Conservation (phyloP, 2,797 vertebrate species). For the Gila robusta region DNA sequence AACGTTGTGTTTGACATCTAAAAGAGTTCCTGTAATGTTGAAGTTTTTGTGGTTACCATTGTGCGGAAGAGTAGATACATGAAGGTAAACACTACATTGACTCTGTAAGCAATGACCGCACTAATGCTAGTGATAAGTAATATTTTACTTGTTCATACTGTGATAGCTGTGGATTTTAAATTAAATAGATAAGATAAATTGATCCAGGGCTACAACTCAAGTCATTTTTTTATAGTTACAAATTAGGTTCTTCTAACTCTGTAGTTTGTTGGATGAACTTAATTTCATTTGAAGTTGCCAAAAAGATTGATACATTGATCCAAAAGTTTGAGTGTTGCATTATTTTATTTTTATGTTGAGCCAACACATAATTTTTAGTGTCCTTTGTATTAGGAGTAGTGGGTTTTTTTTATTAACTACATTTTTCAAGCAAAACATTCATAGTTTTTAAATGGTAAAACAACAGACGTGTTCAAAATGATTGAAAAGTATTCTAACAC, state of each 20-base stretch:
- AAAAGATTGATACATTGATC: not conserved
- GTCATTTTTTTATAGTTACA: not conserved
- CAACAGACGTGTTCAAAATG: not conserved
- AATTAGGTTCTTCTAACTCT: not conserved
- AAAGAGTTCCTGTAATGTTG: not conserved
- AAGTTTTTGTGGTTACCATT: not conserved
- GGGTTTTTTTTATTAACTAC: no score
- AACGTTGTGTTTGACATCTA: not conserved
- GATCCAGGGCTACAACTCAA: not conserved
- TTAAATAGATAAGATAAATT: not conserved
- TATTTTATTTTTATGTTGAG: not conserved
- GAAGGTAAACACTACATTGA: not conserved
- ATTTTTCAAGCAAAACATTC: not conserved
- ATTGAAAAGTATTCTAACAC: not conserved
- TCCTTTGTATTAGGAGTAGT: not conserved
- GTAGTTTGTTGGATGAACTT: not conserved
- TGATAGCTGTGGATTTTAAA: not conserved
- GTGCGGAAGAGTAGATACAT: not conserved
- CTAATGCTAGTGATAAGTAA: not conserved
- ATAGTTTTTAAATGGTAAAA: not conserved
- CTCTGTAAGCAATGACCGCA: not conserved
- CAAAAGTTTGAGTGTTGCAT: not conserved
- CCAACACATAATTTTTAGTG: not conserved
- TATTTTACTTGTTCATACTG: not conserved
- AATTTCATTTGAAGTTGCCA: not conserved